These are phyloP conservation scores for Eilema caniola DNA, from an alignment of 2,888 invertebrate genomes.

Conservation along the genomic window DNA sequence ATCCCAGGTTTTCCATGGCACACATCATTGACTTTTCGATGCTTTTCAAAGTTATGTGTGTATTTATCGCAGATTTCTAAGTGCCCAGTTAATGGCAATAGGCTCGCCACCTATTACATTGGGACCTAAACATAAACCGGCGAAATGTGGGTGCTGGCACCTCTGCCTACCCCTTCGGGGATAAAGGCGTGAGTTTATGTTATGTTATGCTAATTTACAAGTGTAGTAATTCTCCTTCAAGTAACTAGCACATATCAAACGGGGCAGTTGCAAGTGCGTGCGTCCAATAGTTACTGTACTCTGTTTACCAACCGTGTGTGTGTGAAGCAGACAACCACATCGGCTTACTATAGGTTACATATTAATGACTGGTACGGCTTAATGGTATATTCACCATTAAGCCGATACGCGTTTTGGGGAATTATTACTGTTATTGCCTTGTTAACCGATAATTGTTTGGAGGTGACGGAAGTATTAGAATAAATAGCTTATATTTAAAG, in stretches of 20 bases:
- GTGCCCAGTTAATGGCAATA: no score
- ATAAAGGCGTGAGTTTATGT: no score
- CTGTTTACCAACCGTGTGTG: slow-evolving; percentile 61
- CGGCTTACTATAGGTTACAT: slow-evolving; percentile 44
- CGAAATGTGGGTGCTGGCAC: no score
- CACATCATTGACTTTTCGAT: no score
- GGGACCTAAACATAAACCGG: no score
- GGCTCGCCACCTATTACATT: no score
- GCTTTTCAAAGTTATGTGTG: no score
- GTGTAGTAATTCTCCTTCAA: slow-evolving; percentile 15
- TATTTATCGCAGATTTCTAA: no score
- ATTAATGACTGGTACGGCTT: slow-evolving; percentile 30
- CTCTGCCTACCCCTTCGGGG: no score
- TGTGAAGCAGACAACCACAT: slow-evolving; percentile 69
- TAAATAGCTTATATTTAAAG: neutral
- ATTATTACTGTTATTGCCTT: slow-evolving; percentile 18
- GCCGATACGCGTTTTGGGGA: slow-evolving; percentile 23
- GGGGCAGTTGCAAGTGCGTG: slow-evolving; percentile 64
- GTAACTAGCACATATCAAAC: slow-evolving; percentile 47
- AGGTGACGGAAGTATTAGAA: neutral
- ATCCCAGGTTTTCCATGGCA: no score
- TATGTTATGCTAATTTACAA: no score
- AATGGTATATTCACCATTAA: slow-evolving; percentile 29
- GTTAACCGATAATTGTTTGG: slow-evolving; percentile 1
- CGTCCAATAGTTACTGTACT: slow-evolving; percentile 61